These are phyloP conservation scores for Crocuta crocuta DNA, from an alignment of 2,113 vertebrate genomes.

Conservation along the genomic window DNA sequence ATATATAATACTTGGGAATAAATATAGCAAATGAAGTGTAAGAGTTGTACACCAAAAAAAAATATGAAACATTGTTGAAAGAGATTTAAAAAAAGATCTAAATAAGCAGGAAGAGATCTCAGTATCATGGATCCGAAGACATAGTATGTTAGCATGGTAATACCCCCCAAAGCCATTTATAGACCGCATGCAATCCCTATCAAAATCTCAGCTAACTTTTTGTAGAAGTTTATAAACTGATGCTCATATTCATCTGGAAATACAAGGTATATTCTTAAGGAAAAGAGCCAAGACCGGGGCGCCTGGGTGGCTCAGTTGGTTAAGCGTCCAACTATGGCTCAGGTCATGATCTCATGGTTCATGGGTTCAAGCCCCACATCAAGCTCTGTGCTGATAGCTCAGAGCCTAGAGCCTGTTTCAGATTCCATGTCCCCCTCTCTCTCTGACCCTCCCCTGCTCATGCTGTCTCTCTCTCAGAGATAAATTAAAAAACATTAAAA, in stretches of 20 bases:
- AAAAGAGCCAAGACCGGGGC: not conserved
- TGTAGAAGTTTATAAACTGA: not conserved
- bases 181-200: not conserved
- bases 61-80: not conserved
- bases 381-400: no score
- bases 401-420: no score
- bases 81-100: not conserved
- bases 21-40: not conserved
- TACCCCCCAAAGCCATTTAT: not conserved
- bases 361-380: no score
- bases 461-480: no score
- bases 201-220: not conserved
- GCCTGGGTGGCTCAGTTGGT: no score
- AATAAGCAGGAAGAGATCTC: not conserved
- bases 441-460: no score
- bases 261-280: not conserved
- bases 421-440: no score
- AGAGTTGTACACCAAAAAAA: not conserved
- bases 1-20: not conserved
- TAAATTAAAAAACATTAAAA: no score
- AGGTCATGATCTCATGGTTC: no score
- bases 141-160: not conserved
- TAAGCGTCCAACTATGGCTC: no score
- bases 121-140: not conserved
- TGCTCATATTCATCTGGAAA: not conserved